These are phyloP conservation scores for Microtus montanus DNA, from an alignment of 2,113 vertebrate genomes.

Conservation along the genomic window DNA sequence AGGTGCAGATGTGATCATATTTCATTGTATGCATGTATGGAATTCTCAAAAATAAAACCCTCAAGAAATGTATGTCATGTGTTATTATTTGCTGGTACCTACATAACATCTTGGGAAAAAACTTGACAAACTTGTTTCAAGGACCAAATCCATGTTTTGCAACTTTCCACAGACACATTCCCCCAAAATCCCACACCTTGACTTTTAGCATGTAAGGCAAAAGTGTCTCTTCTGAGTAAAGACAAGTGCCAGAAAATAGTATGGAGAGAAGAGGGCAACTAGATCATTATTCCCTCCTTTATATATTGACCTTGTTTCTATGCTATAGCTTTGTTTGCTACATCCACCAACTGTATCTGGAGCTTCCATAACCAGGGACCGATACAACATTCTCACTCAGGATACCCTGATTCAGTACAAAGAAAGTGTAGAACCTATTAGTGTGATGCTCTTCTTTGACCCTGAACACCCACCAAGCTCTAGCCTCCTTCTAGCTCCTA, in stretches of 20 bases:
- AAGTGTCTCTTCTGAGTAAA: neutral
- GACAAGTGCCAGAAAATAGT: neutral
- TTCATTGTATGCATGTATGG: neutral
- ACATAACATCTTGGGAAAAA: conserved; percentile 2
- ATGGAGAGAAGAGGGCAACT: neutral
- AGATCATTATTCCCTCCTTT: neutral
- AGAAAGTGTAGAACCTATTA: neutral
- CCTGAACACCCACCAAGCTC: neutral
- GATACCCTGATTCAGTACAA: neutral
- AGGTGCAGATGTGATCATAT: neutral
- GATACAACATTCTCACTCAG: neutral
- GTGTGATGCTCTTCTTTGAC: neutral
- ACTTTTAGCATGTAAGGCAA: conserved; percentile 32
- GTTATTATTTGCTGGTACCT: conserved; percentile 20
- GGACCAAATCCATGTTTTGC: neutral
- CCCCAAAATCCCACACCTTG: neutral
- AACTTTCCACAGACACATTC: conserved; percentile 7
- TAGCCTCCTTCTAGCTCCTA: neutral
- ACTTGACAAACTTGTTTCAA: neutral
- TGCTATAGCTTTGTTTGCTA: conserved; percentile 4
- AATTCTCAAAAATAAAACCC: neutral
- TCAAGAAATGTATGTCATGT: conserved; percentile 20
- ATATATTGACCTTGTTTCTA: neutral
- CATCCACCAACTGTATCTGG: neutral
- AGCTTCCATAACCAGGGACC: neutral